Evolutionary conservation across 2,888 invertebrate species (phyloP).

Genomic region (Thera britannica): DNA sequence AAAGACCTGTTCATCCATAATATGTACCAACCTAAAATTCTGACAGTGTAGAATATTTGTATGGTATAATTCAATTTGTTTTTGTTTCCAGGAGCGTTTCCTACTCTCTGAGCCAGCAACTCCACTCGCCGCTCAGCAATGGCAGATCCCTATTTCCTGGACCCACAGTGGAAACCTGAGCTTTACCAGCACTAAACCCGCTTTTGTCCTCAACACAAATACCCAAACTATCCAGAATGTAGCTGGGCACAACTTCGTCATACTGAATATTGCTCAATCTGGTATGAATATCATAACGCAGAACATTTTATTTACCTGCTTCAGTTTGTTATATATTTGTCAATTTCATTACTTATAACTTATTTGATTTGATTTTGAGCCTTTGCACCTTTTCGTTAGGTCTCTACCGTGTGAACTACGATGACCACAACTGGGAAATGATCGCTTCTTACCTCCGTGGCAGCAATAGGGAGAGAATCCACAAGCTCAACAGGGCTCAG

Average conservation of each 20-base stretch:
- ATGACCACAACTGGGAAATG: conserved; percentile 82
- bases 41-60: not conserved
- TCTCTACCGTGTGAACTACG: conserved; percentile 88
- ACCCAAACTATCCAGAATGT: conserved; percentile 46
- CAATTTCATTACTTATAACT: too few relatives aligned
- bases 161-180: conserved; percentile 65
- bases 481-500: conserved; percentile 90
- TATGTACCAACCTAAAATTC: too few relatives aligned
- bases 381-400: conserved; percentile 72
- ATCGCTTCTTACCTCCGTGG: conserved; percentile 77
- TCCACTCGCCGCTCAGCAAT: conserved; percentile 46
- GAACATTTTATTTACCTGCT: too few relatives aligned
- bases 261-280: conserved; percentile 82
- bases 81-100: conserved; percentile 63
- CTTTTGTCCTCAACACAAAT: conserved; percentile 52
- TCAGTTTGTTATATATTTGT: too few relatives aligned
- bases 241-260: conserved; percentile 79
- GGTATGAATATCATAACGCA: conserved; percentile 49
- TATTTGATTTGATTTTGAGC: too few relatives aligned
- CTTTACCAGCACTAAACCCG: conserved; percentile 69
- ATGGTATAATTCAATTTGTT: not conserved
- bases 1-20: too few relatives aligned
- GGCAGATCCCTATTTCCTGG: conserved; percentile 78
- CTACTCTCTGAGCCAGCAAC: conserved; percentile 45
- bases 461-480: conserved; percentile 75